Conservation (phyloP, 2,113 vertebrate species). For the Myiagra hebetior region DNA sequence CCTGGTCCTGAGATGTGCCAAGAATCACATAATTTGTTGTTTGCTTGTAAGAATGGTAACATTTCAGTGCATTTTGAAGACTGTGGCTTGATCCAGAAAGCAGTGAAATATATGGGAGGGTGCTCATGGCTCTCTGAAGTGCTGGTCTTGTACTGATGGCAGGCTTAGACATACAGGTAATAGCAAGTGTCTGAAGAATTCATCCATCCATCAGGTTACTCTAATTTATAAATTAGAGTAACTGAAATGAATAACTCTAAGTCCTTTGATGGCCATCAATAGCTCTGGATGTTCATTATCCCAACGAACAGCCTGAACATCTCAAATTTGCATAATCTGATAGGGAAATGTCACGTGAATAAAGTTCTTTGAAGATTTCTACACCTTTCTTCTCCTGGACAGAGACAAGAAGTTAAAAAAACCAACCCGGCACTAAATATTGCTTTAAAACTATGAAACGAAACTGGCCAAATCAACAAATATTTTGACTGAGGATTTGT, state of each 20-base stretch:
- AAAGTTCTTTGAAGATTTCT: background rate
- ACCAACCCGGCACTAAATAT: background rate
- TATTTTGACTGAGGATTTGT: background rate
- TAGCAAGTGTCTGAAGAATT: background rate
- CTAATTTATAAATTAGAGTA: too few relatives aligned
- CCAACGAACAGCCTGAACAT: background rate
- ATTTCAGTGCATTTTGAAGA: background rate
- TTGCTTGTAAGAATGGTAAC: background rate
- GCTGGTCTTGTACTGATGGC: background rate
- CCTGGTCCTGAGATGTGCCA: background rate
- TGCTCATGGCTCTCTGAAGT: background rate
- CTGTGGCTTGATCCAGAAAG: background rate
- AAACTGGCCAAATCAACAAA: background rate
- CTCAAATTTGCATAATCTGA: background rate
- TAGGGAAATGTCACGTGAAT: background rate
- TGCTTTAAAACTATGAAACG: background rate
- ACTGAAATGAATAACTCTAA: background rate
- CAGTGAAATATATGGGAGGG: background rate
- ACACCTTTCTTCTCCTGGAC: background rate
- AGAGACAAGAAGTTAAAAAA: background rate
- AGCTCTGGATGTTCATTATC: background rate
- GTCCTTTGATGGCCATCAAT: background rate
- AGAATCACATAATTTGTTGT: background rate
- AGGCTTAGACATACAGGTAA: background rate
- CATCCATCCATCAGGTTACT: background rate